A percentile compares a stretch with the other conserved stretches of the same genome.
These are phyloP conservation scores for Patella caerulea DNA, from an alignment of 2,888 invertebrate species.

Conservation along the genomic window DNA sequence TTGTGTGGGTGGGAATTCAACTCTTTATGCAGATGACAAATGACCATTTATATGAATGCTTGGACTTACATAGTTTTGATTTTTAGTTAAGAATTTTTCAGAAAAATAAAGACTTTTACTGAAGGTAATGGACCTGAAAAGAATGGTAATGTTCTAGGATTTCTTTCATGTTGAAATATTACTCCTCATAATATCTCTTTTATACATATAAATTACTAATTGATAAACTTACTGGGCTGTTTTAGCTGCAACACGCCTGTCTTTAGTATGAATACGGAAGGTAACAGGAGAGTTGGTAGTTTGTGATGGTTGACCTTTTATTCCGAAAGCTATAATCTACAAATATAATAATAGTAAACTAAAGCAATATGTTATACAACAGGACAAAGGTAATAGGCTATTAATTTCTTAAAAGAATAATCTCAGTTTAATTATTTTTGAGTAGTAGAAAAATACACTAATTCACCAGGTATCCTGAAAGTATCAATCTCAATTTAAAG, in stretches of 20 bases:
- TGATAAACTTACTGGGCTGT: conserved; percentile 53
- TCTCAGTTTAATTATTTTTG: background rate
- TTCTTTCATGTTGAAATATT: too few relatives aligned
- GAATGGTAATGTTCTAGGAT: too few relatives aligned
- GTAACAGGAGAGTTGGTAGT: conserved; percentile 48
- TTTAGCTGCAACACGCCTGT: conserved; percentile 52
- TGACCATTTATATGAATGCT: too few relatives aligned
- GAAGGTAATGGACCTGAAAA: background rate
- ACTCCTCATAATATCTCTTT: too few relatives aligned
- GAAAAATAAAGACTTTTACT: background rate
- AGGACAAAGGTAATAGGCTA: background rate
- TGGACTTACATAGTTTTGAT: too few relatives aligned
- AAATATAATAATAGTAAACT: conserved; percentile 12
- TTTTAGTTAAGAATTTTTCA: too few relatives aligned
- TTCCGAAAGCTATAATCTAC: conserved; percentile 64
- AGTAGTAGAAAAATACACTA: too few relatives aligned
- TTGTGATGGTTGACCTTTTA: conserved; percentile 51
- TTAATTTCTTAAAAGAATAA: background rate
- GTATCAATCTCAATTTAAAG: too few relatives aligned
- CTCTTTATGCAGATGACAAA: too few relatives aligned
- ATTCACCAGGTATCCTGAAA: too few relatives aligned
- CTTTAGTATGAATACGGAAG: conserved; percentile 60
- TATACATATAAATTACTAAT: background rate
- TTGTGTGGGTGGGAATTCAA: too few relatives aligned
- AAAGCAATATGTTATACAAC: background rate